phyloP scores from a whole-genome alignment of 2,797 vertebrate species.

The Choloepus didactylus region DNA sequence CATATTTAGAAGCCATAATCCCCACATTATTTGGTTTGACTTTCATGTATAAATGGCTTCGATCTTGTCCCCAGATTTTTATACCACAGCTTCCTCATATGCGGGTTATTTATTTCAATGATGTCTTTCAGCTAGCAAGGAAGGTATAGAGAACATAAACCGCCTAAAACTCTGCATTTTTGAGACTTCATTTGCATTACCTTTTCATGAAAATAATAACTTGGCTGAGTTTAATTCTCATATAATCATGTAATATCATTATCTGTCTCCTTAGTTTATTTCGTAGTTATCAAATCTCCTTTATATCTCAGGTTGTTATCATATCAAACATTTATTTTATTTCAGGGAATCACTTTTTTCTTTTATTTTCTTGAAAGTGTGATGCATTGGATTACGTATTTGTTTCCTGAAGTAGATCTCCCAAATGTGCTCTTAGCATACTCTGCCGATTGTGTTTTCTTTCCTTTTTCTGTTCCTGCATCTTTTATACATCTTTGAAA shows the following conservation, averaged over 20 bases:
- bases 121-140: neutral
- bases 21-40: neutral
- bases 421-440: accelerated
- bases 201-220: too few relatives aligned
- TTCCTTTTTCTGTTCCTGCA: neutral
- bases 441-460: neutral
- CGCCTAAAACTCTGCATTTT: accelerated
- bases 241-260: neutral
- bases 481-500: neutral
- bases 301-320: neutral
- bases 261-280: neutral
- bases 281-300: neutral
- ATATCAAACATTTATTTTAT: neutral
- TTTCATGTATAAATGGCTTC: neutral
- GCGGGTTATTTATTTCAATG: neutral
- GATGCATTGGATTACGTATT: neutral
- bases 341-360: neutral
- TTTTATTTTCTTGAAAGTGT: neutral
- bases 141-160: accelerated
- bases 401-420: neutral
- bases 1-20: neutral
- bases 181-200: neutral
- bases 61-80: neutral
- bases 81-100: neutral
- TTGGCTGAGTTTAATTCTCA: neutral